A percentile compares a stretch with the other conserved stretches of the same genome.
phyloP scores from a whole-genome alignment of 2,888 invertebrate species.

The Drosophila infuscata region DNA sequence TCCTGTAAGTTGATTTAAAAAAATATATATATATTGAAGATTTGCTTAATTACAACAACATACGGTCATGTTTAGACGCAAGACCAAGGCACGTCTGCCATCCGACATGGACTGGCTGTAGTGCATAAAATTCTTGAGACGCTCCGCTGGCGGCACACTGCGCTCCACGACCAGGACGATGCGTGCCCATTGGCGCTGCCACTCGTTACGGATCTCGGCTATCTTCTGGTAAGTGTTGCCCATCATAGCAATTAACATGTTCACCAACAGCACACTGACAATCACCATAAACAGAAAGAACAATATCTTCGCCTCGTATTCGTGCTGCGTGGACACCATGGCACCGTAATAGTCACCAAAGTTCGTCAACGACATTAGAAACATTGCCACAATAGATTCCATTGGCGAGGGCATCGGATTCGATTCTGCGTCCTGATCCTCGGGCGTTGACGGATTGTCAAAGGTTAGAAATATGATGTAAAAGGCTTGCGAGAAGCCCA shows the following conservation, averaged over 20 bases:
- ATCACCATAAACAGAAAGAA: slow-evolving; percentile 99
- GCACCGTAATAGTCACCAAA: slow-evolving; percentile 97
- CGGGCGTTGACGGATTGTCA: slow-evolving; percentile 93
- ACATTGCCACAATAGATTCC: slow-evolving; percentile 99
- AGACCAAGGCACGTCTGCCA: slow-evolving; percentile 92
- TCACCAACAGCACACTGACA: slow-evolving; percentile 96
- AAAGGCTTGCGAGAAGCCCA: slow-evolving; percentile 98
- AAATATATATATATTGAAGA: neutral
- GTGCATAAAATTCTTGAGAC: slow-evolving; percentile 93
- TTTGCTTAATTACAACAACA: slow-evolving; percentile 65
- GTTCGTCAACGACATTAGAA: slow-evolving; percentile 98
- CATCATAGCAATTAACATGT: slow-evolving; percentile 99
- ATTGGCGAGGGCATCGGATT: slow-evolving; percentile 96
- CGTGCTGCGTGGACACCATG: slow-evolving; percentile 95
- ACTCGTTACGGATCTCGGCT: slow-evolving; percentile 98
- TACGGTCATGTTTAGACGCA: slow-evolving; percentile 95
- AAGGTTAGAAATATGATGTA: slow-evolving; percentile 96
- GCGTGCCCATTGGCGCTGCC: slow-evolving; percentile 99
- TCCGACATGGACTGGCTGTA: slow-evolving; percentile 98
- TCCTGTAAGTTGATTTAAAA: slow-evolving; percentile 87
- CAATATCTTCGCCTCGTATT: slow-evolving; percentile 94
- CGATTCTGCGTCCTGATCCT: slow-evolving; percentile 92
- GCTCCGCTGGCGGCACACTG: slow-evolving; percentile 95
- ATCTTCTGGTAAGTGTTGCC: slow-evolving; percentile 99
- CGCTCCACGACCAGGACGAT: slow-evolving; percentile 98